Evolutionary conservation across 2,888 invertebrate genomes (phyloP).

Genomic region (Julus scandinavius): DNA sequence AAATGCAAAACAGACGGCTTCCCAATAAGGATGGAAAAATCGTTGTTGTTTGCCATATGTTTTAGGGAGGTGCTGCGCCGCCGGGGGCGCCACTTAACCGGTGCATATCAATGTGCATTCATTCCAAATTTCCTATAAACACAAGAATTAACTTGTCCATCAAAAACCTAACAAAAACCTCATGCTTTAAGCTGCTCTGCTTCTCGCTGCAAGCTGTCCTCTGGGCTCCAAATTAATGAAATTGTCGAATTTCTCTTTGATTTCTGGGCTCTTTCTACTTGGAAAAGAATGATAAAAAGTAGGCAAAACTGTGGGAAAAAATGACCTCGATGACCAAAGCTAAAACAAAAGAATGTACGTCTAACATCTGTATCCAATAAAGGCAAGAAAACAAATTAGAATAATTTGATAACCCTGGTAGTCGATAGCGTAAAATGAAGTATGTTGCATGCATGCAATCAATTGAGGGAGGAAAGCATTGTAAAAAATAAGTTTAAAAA

Average conservation of each 20-base stretch:
- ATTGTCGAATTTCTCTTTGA: constrained; percentile 2
- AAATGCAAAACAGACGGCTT: constrained; percentile 14
- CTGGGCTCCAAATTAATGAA: neutral
- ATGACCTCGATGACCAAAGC: neutral
- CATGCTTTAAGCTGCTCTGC: neutral
- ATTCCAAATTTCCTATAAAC: constrained; percentile 23
- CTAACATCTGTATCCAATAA: constrained; percentile 11
- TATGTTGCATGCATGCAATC: no score
- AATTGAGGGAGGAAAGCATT: no score
- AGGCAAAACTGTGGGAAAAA: neutral
- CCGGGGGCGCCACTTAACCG: constrained; percentile 42
- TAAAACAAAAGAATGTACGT: neutral
- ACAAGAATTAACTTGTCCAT: constrained; percentile 47
- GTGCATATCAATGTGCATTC: constrained; percentile 36
- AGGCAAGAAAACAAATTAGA: neutral
- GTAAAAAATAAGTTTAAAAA: no score
- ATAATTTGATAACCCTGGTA: neutral
- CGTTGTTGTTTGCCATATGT: constrained; percentile 15
- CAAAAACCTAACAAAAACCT: neutral
- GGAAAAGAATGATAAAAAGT: neutral
- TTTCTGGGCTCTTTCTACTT: neutral
- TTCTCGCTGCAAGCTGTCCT: neutral
- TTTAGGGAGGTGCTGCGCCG: constrained; percentile 38
- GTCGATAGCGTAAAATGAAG: neutral
- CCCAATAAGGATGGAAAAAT: neutral